Evolutionary conservation across 2,888 invertebrate species (phyloP).

Genomic region (Cataglyphis rosenhaueri): DNA sequence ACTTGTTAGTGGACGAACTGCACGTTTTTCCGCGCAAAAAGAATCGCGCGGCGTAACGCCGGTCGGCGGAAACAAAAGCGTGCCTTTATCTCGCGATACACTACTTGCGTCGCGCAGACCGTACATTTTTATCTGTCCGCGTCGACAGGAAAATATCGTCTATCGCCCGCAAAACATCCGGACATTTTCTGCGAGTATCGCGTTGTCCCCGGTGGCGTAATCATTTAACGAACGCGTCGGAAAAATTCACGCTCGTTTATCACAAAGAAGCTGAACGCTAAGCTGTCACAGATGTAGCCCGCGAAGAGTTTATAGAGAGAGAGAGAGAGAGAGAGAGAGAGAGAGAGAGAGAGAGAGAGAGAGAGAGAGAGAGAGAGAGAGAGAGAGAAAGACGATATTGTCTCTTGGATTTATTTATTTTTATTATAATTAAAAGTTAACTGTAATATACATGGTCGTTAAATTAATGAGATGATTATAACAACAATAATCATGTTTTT

Average conservation of each 20-base stretch:
- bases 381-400: no score
- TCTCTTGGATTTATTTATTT: neutral
- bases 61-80: neutral
- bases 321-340: no score
- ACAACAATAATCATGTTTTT: neutral
- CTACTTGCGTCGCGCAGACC: neutral
- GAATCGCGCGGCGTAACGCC: neutral
- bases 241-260: slow-evolving; percentile 1
- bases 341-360: no score
- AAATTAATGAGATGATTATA: neutral
- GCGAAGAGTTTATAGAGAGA: neutral
- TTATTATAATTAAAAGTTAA: slow-evolving; percentile 21
- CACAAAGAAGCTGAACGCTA: neutral
- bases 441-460: neutral
- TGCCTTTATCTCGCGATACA: slow-evolving; percentile 1
- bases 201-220: slow-evolving; percentile 20
- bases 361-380: no score
- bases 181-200: neutral
- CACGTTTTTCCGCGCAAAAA: neutral
- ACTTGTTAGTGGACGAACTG: neutral
- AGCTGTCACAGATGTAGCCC: neutral
- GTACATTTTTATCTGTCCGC: slow-evolving; percentile 16
- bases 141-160: slow-evolving; percentile 26
- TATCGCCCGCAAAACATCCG: neutral
- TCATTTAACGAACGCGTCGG: neutral